These are phyloP conservation scores for Sebastolobus altivelis DNA, from an alignment of 2,797 vertebrate species.

Conservation along the genomic window DNA sequence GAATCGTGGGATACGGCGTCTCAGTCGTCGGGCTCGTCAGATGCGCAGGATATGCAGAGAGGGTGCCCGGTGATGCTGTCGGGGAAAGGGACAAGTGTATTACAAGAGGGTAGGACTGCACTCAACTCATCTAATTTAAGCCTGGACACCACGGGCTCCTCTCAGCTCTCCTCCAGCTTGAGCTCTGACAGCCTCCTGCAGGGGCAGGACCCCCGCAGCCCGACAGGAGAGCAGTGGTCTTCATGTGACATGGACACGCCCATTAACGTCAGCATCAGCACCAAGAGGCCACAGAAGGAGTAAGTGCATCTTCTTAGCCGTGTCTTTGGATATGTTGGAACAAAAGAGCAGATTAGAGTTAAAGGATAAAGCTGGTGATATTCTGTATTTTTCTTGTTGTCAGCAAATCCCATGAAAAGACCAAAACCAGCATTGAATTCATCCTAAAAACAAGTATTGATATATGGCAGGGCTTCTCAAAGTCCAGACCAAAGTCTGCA, in stretches of 20 bases:
- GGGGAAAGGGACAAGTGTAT: slow-evolving; percentile 40
- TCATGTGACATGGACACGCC: slow-evolving; percentile 80
- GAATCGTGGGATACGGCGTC: slow-evolving; percentile 91
- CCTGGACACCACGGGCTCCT: slow-evolving; percentile 92
- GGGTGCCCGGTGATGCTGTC: slow-evolving; percentile 45
- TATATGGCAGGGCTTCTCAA: background rate
- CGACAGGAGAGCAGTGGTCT: slow-evolving; percentile 85
- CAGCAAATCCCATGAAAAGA: background rate
- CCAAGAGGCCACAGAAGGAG: slow-evolving; percentile 84
- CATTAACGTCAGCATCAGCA: slow-evolving; percentile 54
- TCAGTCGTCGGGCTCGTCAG: slow-evolving; percentile 89
- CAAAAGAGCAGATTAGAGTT: background rate
- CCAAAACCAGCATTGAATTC: background rate
- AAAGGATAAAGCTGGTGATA: background rate
- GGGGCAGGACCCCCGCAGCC: slow-evolving; percentile 81
- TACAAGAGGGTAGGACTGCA: slow-evolving; percentile 67
- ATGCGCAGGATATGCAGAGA: slow-evolving; percentile 82
- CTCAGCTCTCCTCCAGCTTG: slow-evolving; percentile 94
- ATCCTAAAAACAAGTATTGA: background rate
- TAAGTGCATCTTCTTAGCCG: slow-evolving; percentile 77
- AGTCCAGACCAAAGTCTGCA: too few species aligned
- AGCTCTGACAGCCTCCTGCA: slow-evolving; percentile 90
- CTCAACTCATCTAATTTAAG: slow-evolving; percentile 90
- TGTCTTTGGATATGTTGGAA: background rate
- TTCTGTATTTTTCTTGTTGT: background rate